phyloP scores from a whole-genome alignment of 2,113 vertebrate species.

The Psittacus erithacus region DNA sequence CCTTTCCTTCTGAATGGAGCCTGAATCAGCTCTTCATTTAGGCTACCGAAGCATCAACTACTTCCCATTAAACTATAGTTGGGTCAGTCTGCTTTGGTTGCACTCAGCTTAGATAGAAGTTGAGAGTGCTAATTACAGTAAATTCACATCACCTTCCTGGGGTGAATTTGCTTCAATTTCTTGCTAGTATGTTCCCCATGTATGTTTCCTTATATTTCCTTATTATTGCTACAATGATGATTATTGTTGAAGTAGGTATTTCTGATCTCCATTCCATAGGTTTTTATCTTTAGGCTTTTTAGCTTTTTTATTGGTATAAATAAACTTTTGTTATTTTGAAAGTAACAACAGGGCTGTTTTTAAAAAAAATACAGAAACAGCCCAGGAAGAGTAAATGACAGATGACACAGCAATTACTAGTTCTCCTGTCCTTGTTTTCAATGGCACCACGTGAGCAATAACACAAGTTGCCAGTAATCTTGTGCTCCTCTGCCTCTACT shows the following conservation, averaged over 20 bases:
- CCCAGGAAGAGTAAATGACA: background rate
- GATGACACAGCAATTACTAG: background rate
- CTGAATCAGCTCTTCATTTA: slow-evolving; percentile 69
- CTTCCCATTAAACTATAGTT: slow-evolving; percentile 40
- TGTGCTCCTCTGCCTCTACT: background rate
- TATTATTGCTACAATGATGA: background rate
- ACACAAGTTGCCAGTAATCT: background rate
- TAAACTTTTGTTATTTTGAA: background rate
- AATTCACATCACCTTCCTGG: background rate
- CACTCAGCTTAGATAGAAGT: background rate
- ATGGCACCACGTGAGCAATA: background rate
- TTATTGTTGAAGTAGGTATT: background rate
- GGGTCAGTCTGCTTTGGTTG: background rate
- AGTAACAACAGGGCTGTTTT: background rate
- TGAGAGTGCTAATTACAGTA: background rate
- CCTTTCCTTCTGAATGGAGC: slow-evolving; percentile 49
- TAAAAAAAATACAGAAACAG: background rate
- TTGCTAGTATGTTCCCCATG: background rate
- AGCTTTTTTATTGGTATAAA: background rate
- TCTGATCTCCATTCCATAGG: background rate
- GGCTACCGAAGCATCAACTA: slow-evolving; percentile 57
- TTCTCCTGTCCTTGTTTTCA: background rate
- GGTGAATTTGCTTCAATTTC: background rate
- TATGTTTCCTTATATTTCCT: background rate
- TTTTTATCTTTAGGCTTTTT: background rate